Conservation (phyloP, 2,797 vertebrate genomes). For the Hemitrygon akajei region DNA sequence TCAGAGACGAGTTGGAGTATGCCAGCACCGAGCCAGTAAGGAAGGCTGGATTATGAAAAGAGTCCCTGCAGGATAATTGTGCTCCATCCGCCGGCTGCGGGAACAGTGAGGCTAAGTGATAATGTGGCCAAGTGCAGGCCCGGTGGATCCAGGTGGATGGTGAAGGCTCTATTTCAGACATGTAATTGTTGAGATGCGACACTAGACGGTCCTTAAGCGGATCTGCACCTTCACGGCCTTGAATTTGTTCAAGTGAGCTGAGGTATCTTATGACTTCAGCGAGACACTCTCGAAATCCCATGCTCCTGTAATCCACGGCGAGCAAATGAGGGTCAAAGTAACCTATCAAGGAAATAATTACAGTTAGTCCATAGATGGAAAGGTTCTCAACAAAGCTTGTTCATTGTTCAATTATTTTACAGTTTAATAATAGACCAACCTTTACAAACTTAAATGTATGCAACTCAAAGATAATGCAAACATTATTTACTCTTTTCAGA, state of each 20-base stretch:
- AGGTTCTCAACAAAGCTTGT: background rate
- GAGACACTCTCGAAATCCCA: constrained; percentile 87
- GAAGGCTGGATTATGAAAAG: constrained; percentile 51
- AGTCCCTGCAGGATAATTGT: constrained; percentile 58
- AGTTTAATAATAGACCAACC: background rate
- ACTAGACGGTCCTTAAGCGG: constrained; percentile 82
- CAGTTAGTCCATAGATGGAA: background rate
- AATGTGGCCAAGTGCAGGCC: constrained; percentile 4
- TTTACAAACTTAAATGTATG: background rate
- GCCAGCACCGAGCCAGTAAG: constrained; percentile 59
- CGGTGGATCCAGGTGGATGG: constrained; percentile 62
- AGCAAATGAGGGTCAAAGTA: constrained; percentile 82
- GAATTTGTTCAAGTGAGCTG: constrained; percentile 62
- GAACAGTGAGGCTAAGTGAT: background rate
- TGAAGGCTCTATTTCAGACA: constrained; percentile 78
- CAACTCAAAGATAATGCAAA: background rate
- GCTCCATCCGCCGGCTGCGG: constrained; percentile 44
- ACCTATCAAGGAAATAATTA: constrained; percentile 54
- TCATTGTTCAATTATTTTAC: background rate
- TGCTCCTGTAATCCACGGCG: constrained; percentile 83
- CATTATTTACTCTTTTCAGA: background rate
- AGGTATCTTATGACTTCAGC: constrained; percentile 87
- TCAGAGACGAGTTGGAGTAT: constrained; percentile 62
- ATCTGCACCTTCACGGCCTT: constrained; percentile 68
- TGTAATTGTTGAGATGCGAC: constrained; percentile 83